These are phyloP conservation scores for Drosophila arizonae DNA, from an alignment of 1,140 invertebrate species.

Conservation along the genomic window DNA sequence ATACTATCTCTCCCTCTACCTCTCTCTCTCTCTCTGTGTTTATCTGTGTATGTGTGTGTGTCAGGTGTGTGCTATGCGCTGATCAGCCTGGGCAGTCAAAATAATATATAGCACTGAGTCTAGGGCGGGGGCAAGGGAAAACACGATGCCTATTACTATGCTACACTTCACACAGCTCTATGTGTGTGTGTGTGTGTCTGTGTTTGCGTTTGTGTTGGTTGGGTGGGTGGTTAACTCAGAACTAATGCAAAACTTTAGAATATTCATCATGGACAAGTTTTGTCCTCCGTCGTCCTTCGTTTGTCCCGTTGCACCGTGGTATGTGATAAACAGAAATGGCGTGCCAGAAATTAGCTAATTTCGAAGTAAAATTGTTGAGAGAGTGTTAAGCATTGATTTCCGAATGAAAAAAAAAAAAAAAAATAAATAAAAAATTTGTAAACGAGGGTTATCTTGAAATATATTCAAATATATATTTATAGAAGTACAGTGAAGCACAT, in stretches of 20 bases:
- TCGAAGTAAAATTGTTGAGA: too few species aligned
- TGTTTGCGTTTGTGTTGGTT: constrained; percentile 14
- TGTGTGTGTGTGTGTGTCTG: constrained; percentile 20
- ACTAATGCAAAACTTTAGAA: constrained; percentile 61
- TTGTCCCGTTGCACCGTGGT: constrained; percentile 27
- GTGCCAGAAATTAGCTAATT: background rate
- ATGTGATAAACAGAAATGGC: background rate
- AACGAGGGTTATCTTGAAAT: too few species aligned
- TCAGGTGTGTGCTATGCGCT: constrained; percentile 41
- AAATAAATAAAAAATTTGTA: too few species aligned
- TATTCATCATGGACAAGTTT: constrained; percentile 55
- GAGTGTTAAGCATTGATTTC: too few species aligned
- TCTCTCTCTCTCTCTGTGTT: background rate
- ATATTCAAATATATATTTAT: too few species aligned
- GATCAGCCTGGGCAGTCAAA: constrained; percentile 50
- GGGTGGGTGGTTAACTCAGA: constrained; percentile 36
- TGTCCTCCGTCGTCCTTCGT: constrained; percentile 44
- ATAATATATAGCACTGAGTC: constrained; percentile 46
- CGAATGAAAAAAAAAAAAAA: too few species aligned
- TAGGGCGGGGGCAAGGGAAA: background rate
- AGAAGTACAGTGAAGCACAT: too few species aligned
- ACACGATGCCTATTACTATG: constrained; percentile 48
- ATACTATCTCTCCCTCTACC: background rate
- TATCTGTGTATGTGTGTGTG: constrained; percentile 4
- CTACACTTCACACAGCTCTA: constrained; percentile 63